Evolutionary conservation across 2,888 invertebrate species (phyloP).

Genomic region (Teinopalpus imperialis): DNA sequence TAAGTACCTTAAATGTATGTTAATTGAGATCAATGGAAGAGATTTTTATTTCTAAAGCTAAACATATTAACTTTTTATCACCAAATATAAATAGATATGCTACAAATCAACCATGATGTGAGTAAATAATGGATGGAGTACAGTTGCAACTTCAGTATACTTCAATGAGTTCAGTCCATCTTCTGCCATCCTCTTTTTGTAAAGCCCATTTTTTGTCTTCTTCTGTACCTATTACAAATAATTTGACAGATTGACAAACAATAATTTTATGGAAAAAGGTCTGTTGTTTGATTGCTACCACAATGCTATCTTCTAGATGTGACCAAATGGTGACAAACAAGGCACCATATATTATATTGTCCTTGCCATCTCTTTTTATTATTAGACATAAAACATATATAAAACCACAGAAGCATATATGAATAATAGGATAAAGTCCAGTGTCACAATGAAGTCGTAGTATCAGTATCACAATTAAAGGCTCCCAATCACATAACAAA

Average conservation of each 20-base stretch:
- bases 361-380: no score
- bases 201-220: conserved; percentile 63
- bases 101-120: conserved; percentile 83
- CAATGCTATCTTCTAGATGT: no score
- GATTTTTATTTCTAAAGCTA: conserved; percentile 2
- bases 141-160: conserved; percentile 78
- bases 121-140: conserved; percentile 83
- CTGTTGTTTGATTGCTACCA: not conserved
- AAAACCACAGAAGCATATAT: no score
- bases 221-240: conserved; percentile 60
- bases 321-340: no score
- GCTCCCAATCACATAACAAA: no score
- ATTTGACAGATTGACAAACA: no score
- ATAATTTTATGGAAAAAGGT: no score
- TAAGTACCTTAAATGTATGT: not conserved
- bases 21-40: conserved; percentile 6
- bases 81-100: conserved; percentile 35
- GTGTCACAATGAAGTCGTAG: no score
- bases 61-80: not conserved
- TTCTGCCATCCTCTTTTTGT: conserved; percentile 73
- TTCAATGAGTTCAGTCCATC: conserved; percentile 85
- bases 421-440: no score
- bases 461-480: no score
- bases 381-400: no score
- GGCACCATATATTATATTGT: no score